These are phyloP conservation scores for Penelope pileata DNA, from an alignment of 2,113 vertebrate genomes.

Conservation along the genomic window DNA sequence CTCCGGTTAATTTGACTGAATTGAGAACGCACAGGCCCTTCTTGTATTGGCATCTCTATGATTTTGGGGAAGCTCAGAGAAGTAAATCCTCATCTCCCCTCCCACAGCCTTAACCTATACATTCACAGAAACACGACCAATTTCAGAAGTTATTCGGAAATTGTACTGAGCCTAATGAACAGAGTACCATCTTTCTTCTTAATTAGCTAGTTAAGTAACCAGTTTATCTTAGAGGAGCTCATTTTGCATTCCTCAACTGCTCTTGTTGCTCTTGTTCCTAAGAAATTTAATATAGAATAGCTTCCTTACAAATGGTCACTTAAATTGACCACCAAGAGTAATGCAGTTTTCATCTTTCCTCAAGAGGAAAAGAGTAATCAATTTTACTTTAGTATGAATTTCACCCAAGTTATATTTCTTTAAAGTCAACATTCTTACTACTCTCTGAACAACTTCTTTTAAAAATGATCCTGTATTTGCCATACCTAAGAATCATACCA, in stretches of 20 bases:
- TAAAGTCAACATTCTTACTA: background rate
- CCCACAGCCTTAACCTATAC: background rate
- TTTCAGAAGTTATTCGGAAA: background rate
- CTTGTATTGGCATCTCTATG: background rate
- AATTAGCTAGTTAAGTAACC: background rate
- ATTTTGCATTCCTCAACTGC: background rate
- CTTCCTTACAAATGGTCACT: background rate
- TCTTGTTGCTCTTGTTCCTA: background rate
- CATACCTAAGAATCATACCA: background rate
- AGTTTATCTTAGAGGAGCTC: background rate
- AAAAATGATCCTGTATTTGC: background rate
- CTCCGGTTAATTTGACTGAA: background rate
- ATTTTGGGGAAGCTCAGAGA: background rate
- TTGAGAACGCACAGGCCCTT: background rate
- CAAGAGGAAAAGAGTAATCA: background rate
- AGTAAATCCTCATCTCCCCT: background rate
- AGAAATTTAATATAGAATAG: background rate
- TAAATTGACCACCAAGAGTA: background rate
- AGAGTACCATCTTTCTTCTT: background rate
- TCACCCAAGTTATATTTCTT: background rate
- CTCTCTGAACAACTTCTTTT: background rate
- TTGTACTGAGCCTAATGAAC: background rate
- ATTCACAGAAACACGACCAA: background rate
- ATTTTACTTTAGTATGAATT: conserved; percentile 2
- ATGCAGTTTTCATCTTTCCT: background rate